Percentiles rank a stretch among this genome's conserved stretches.
Evolutionary conservation across 2,797 vertebrate species (phyloP).

Genomic region (Pseudotriccus pelzelni): DNA sequence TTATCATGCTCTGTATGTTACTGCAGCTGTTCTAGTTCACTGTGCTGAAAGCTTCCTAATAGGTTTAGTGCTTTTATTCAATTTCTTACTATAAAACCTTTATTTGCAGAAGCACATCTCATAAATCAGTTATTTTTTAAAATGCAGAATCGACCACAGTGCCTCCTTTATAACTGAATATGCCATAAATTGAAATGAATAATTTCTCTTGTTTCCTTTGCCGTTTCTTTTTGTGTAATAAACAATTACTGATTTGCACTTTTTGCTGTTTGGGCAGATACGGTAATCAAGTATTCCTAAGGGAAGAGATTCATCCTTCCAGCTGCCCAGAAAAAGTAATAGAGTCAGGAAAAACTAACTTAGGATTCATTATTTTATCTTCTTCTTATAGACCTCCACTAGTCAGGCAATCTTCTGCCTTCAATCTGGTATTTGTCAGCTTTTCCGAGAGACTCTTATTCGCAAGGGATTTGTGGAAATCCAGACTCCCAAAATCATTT

Average conservation of each 20-base stretch:
- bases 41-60: slow-evolving; percentile 37
- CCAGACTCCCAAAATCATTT: slow-evolving; percentile 99
- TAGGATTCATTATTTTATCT: slow-evolving; percentile 53
- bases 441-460: slow-evolving; percentile 95
- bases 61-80: not conserved
- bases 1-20: not conserved
- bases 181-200: not conserved
- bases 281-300: not conserved
- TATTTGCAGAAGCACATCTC: slow-evolving; percentile 21
- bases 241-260: not conserved
- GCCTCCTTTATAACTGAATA: not conserved
- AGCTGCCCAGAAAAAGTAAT: slow-evolving; percentile 3
- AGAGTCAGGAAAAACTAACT: slow-evolving; percentile 33
- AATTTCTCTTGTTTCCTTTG: slow-evolving; percentile 3
- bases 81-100: not conserved
- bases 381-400: slow-evolving; percentile 88
- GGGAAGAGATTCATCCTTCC: not conserved
- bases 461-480: slow-evolving; percentile 97
- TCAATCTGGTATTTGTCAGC: slow-evolving; percentile 95
- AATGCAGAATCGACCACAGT: not conserved
- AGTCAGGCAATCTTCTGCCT: slow-evolving; percentile 95
- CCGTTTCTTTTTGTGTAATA: not conserved
- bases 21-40: not conserved
- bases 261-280: not conserved
- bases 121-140: not conserved